Base-by-base conservation (phyloP, 2,888 invertebrate species). In the Xylophagus ater region DNA sequence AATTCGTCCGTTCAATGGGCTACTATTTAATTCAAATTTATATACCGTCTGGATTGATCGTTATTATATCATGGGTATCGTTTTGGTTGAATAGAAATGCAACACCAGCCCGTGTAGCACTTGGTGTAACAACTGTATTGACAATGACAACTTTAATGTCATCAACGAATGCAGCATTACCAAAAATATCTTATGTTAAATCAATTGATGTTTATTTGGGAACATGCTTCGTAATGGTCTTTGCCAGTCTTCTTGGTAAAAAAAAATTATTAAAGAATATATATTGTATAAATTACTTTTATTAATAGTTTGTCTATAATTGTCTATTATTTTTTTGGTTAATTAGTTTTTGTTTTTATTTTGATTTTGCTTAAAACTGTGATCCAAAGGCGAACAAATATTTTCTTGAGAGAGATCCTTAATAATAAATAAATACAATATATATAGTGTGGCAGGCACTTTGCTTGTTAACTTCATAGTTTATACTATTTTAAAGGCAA, bases 191-290 rank as follows among this genome's bases (percentile, higher is more conserved):
- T 50, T 94, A 94, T 71, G 90, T 94, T 68, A 94, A 94, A 69
- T 89, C 89, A 55, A 94, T 94, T 67, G 94, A 94, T 70, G 92
- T 94, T 56, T 94, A 92, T 70, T 73, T 93, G 70, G 92, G 92
- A 59, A 93, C 92, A 59, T 93, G 92, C 73, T 94, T 94, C 85
- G 89, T 94, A 65, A 94, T 94, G 93, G 94, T 94, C 63, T 94
- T 94, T 74, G 93, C 93, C 57, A 92, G 92, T 67, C 74, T 96
- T 62, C 72, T 96, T 71, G 90, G 89, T 88, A 76, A 81, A 72
- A n/a, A n/a, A n/a, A n/a, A n/a, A n/a, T n/a, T n/a, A n/a, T n/a
- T n/a, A n/a, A n/a, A n/a, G n/a, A n/a, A n/a, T n/a, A n/a, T n/a
- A n/a, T n/a, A n/a, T n/a, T n/a, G n/a, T n/a, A n/a, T n/a, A n/a